Evolutionary conservation across 2,888 invertebrate species (phyloP), one percentile per base, ranked within the genome.

Genomic region (Chalcosyrphus nemorum): DNA sequence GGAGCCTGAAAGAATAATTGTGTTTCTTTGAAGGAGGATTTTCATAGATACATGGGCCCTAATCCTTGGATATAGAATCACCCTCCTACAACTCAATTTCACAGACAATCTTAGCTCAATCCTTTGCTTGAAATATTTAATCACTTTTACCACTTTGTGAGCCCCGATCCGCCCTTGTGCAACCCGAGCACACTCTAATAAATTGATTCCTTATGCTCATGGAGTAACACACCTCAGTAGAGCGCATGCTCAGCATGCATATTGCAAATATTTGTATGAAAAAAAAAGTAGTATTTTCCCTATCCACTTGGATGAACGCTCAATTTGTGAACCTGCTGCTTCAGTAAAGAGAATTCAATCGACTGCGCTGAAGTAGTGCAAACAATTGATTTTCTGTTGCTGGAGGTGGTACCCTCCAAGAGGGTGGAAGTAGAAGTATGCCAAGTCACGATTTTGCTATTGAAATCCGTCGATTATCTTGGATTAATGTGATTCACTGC

Each of bases 361-460:
- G 41, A 27, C 47, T 59, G 43, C 41, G 32, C 29, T 27, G 57
- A 81, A 63, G 50, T 71, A 81, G 57, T 70, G 76, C 70, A 81
- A 70, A 81, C 76, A 80, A 71, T 81, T 68, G 68, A 35, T 41
- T 70, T 45, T n/a, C n/a, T 47, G 61, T 17, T 68, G 74, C 41
- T 11, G 5, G 11, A 7, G 32, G 35, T 43, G 27, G 27, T 32
- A 9, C 15, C 17, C 27, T 9, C 35, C 21, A 50, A 19, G 24
- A 19, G 17, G 57, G 38, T 21, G 7, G 43, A 29, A 70, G 38
- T 21, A 5, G 43, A 29, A 70, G 11, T 13, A 43, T 43, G 21
- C 32, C 47, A 54, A 75, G 81, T 81, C 81, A 81, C 81, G 81
- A 81, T 59, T 81, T 75, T 63, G 47, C 59, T 63, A 81, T 70